phyloP scores from a whole-genome alignment of 2,797 vertebrate species.

The Staurois parvus region DNA sequence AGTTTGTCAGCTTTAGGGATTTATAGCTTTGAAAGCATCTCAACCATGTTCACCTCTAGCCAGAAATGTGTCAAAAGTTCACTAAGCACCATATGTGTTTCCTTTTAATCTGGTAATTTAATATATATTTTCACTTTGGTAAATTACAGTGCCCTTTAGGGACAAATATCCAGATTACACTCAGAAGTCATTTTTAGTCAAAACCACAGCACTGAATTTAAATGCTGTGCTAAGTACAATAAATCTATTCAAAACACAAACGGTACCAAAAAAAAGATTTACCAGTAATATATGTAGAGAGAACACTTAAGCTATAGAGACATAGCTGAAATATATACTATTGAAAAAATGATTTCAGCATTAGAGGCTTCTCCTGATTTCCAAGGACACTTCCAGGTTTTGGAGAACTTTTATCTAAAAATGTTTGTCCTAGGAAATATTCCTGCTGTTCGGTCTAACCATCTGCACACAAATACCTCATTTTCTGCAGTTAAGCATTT shows the following conservation, averaged over 20 bases:
- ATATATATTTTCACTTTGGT: neutral
- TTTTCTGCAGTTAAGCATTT: neutral
- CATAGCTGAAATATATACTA: neutral
- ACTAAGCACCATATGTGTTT: slow-evolving; percentile 35
- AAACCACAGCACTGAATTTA: neutral
- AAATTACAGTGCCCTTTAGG: slow-evolving; percentile 12
- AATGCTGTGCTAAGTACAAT: neutral
- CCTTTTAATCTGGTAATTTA: slow-evolving; percentile 1
- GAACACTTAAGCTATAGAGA: neutral
- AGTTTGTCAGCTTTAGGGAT: slow-evolving; percentile 12
- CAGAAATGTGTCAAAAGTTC: slow-evolving; percentile 26
- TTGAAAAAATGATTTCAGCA: neutral
- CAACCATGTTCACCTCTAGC: slow-evolving; percentile 5
- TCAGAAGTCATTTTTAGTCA: neutral
- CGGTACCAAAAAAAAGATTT: neutral
- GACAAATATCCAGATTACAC: slow-evolving; percentile 8
- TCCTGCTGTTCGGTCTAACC: neutral
- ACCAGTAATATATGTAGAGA: neutral
- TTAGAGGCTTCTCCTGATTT: neutral
- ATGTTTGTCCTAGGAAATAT: neutral
- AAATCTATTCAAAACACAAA: slow-evolving; percentile 18
- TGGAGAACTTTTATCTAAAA: neutral
- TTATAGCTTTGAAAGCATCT: slow-evolving; percentile 33
- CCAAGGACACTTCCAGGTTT: neutral
- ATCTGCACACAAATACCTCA: neutral